phyloP scores from a whole-genome alignment of 2,888 invertebrate species.

The Drosophila ustulata region DNA sequence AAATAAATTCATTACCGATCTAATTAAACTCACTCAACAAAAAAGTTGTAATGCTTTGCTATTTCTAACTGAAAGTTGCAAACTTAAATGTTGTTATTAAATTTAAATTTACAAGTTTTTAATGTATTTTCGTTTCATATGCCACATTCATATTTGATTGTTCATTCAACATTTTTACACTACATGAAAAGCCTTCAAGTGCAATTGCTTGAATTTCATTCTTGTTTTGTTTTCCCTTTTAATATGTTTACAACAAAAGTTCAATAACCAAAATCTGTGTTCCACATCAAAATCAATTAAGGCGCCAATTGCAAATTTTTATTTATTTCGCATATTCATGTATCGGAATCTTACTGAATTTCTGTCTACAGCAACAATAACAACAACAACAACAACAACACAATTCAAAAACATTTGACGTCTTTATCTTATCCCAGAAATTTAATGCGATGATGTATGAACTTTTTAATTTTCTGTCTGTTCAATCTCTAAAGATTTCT shows the following conservation, averaged over 20 bases:
- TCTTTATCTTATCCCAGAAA: conserved; percentile 83
- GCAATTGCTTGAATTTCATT: too few species aligned
- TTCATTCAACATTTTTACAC: too few species aligned
- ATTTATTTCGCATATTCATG: conserved; percentile 51
- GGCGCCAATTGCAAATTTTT: conserved; percentile 70
- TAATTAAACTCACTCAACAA: neutral
- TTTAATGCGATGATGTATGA: conserved; percentile 84
- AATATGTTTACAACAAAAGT: conserved; percentile 52
- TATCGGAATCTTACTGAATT: conserved; percentile 31
- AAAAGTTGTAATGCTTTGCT: neutral
- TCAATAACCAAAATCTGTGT: conserved; percentile 72
- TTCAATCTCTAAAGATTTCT: conserved; percentile 32
- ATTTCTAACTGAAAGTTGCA: neutral
- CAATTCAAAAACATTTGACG: conserved; percentile 59
- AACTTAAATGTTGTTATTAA: neutral
- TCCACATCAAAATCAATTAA: conserved; percentile 76
- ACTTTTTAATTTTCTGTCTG: conserved; percentile 68
- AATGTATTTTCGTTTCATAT: neutral
- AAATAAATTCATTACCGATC: too few species aligned
- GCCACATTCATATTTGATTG: conserved; percentile 34
- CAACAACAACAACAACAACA: conserved; percentile 12
- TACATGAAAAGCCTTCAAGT: too few species aligned
- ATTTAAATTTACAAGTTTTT: neutral
- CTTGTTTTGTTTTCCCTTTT: neutral
- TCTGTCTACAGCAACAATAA: conserved; percentile 18